These are phyloP conservation scores for Dolichoris vasculosae DNA, from an alignment of 1,140 invertebrate genomes.

Conservation along the genomic window DNA sequence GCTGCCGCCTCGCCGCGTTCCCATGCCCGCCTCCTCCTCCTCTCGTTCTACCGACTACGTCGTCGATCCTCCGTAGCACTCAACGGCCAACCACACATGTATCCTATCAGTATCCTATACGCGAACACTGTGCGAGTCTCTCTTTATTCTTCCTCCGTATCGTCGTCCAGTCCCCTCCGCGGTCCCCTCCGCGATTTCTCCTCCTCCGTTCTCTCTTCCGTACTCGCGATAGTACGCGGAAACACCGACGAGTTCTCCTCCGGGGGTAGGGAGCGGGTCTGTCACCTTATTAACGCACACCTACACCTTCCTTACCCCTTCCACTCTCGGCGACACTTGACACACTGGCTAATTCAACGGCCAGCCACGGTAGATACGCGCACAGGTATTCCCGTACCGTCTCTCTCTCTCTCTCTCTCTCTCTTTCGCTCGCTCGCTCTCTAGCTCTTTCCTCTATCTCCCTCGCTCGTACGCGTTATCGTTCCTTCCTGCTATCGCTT, in stretches of 20 bases:
- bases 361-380: background rate
- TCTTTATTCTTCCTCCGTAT: background rate
- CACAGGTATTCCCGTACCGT: conserved; percentile 18
- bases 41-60: background rate
- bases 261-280: conserved; percentile 2
- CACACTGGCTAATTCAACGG: conserved; percentile 22
- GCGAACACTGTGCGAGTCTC: background rate
- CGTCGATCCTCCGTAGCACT: conserved; percentile 19
- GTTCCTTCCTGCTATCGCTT: background rate
- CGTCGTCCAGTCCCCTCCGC: background rate
- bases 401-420: background rate
- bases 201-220: background rate
- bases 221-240: conserved; percentile 2
- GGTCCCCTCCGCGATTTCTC: conserved; percentile 6
- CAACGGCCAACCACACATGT: conserved; percentile 2
- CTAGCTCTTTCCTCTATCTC: background rate
- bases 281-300: conserved; percentile 48
- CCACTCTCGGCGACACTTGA: conserved; percentile 17
- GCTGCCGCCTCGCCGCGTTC: conserved; percentile 21
- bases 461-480: background rate
- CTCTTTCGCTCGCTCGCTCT: background rate
- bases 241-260: background rate
- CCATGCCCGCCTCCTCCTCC: conserved; percentile 23
- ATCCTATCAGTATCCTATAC: background rate
- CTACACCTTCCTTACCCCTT: conserved; percentile 37